Evolutionary conservation across 2,888 invertebrate species (phyloP), one percentile per base, ranked within the genome.

Genomic region (Drosophila heteroneura): DNA sequence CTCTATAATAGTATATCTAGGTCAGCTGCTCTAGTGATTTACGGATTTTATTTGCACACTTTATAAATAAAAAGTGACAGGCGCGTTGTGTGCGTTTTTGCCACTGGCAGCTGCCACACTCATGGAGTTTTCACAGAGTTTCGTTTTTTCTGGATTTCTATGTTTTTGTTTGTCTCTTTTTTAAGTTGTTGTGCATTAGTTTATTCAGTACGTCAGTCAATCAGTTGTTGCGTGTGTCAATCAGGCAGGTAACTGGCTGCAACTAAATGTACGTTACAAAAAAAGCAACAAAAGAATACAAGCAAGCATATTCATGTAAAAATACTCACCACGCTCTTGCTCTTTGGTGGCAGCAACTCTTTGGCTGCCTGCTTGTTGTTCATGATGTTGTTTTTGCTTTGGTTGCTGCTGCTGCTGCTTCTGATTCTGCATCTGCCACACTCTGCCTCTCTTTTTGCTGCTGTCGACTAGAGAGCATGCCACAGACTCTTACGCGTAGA

Each of bases 41-140:
- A 82, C 89, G 82, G 79, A 79, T 82, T 81, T 86, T 85, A 79
- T 85, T 85, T 85, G 87, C 85, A 82, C 89, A 85, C 89, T 85
- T 89, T 86, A 89, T 85, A 85, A 86, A 85, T 79, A 86, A 75
- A 83, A 82, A 69, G 75, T 82, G 85, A 89, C 89, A 86, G 79
- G 62, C 73, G 69, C 56, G 35, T 37, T 56, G 35, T 37, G 54
- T 26, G n/a, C n/a, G 73, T 69, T 71, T 69, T 79, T 82, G 75
- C 62, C 69, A 56, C 64, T 79, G 88, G 52, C 79, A 81, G 79
- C 73, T 80, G 79, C 58, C 77, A 76, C 77, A 74, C 76, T 56
- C 58, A 59, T 70, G 60, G 57, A 62, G 71, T 74, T 77, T 83
- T 75, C 77, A 79, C 75, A 77, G 52, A 35, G 19, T 16, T 60